Percentiles rank a stretch among this genome's conserved stretches.
phyloP scores from a whole-genome alignment of 1,140 invertebrate species.

The Calephelis nemesis region DNA sequence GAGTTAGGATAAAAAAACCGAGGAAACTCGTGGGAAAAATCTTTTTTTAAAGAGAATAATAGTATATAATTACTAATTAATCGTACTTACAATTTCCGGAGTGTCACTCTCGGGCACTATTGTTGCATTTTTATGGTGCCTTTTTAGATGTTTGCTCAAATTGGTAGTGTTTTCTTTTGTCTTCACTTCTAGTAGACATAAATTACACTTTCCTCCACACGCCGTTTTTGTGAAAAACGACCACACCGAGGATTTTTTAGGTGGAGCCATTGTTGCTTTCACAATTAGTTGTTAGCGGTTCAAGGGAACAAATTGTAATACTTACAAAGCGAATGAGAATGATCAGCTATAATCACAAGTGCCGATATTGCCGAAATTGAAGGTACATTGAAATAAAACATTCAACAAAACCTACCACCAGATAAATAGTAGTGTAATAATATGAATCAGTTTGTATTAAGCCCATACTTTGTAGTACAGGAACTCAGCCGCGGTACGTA shows the following conservation, averaged over 20 bases:
- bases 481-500: too few species aligned
- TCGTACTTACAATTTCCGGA: constrained; percentile 18
- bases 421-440: too few species aligned
- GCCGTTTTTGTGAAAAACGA: constrained; percentile 22
- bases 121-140: constrained; percentile 8
- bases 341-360: too few species aligned
- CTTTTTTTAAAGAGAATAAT: too few species aligned
- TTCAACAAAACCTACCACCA: too few species aligned
- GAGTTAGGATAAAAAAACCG: too few species aligned
- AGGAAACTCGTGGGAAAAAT: too few species aligned
- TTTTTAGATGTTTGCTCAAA: constrained; percentile 18
- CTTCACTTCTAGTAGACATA: constrained; percentile 19
- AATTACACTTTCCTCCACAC: constrained; percentile 21
- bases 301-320: background rate
- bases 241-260: constrained; percentile 15
- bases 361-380: too few species aligned
- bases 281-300: background rate
- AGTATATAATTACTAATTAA: background rate
- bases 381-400: too few species aligned
- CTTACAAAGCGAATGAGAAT: too few species aligned
- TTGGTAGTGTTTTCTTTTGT: constrained; percentile 15
- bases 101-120: constrained; percentile 15
- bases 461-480: too few species aligned
- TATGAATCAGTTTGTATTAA: too few species aligned
- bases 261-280: constrained; percentile 19